Conservation (phyloP, 2,888 invertebrate genomes). For the Drosophila planitibia region DNA sequence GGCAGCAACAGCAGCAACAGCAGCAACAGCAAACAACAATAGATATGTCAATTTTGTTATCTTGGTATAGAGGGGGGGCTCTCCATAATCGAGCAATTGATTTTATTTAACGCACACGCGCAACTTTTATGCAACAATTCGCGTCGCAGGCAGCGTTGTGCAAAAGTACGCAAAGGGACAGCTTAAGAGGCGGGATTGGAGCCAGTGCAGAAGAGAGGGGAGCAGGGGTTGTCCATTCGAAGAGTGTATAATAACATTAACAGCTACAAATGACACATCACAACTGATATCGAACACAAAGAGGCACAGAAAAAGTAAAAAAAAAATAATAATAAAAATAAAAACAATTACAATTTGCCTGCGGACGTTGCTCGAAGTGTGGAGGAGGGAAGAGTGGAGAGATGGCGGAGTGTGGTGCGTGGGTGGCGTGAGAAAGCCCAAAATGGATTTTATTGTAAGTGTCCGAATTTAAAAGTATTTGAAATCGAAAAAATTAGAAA, state of each 20-base stretch:
- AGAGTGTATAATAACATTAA: constrained; percentile 39
- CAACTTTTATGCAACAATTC: constrained; percentile 59
- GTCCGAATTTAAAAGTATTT: background rate
- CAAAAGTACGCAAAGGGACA: constrained; percentile 44
- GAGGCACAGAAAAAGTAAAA: background rate
- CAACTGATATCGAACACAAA: constrained; percentile 25
- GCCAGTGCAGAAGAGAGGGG: background rate
- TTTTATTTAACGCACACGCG: constrained; percentile 71
- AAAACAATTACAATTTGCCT: constrained; percentile 32
- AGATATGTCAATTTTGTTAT: constrained; percentile 7
- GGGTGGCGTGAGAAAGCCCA: constrained; percentile 71
- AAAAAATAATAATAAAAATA: background rate
- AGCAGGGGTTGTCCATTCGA: constrained; percentile 1
- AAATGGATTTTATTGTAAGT: constrained; percentile 7
- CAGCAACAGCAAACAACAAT: background rate
- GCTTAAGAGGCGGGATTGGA: background rate
- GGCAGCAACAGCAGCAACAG: background rate
- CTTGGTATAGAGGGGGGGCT: background rate
- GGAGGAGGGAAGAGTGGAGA: background rate
- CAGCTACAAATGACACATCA: constrained; percentile 54
- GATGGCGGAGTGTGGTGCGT: constrained; percentile 7
- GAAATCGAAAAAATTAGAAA: background rate
- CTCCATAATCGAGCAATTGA: constrained; percentile 61
- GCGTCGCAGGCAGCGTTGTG: constrained; percentile 37
- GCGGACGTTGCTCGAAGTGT: constrained; percentile 8